phyloP scores from a whole-genome alignment of 2,113 vertebrate species.

The Onychostoma macrolepis region DNA sequence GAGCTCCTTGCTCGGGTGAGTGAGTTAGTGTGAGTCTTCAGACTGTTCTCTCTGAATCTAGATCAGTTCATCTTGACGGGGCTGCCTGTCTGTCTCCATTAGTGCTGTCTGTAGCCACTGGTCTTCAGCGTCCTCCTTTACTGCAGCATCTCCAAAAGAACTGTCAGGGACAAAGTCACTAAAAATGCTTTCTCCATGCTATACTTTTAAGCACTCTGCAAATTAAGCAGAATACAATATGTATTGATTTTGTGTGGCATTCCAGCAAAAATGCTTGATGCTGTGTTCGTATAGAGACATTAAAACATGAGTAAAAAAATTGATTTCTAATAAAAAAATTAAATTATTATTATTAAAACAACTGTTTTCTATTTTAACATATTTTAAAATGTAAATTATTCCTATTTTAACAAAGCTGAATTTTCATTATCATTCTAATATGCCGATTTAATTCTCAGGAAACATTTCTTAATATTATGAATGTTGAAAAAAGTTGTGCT shows the following conservation, averaged over 20 bases:
- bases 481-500: no score
- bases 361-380: background rate
- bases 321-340: no score
- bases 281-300: background rate
- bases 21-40: background rate
- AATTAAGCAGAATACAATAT: background rate
- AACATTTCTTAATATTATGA: background rate
- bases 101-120: background rate
- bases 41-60: slow-evolving; percentile 2
- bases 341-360: background rate
- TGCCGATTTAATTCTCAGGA: background rate
- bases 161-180: background rate
- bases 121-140: background rate
- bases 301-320: background rate
- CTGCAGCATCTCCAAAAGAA: background rate
- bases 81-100: background rate
- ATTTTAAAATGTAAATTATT: background rate
- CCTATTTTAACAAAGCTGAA: background rate
- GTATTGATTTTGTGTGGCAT: background rate
- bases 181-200: background rate
- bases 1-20: background rate
- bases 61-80: slow-evolving; percentile 10
- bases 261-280: background rate
- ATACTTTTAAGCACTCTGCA: background rate
- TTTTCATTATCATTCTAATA: background rate